Base-by-base conservation (phyloP, 2,797 vertebrate genomes). In the Typhlichthys eigenmanni region DNA sequence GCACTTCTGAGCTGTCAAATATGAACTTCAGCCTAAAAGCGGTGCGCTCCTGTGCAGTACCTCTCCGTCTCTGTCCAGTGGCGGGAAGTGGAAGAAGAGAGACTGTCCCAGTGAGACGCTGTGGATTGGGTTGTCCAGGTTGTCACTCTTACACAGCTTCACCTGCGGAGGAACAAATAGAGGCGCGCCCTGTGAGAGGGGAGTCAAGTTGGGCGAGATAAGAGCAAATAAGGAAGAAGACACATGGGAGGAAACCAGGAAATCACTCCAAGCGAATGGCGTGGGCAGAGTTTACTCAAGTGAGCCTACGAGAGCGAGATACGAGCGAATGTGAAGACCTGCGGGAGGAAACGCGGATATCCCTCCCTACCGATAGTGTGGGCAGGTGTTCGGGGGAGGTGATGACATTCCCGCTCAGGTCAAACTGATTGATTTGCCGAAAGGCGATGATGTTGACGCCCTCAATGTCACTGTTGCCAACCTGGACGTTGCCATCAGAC, bases 371-470 rank as follows among this genome's bases (percentile, higher is more conserved):
- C 89, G 95, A 96, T 17, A 99, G 89, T 0, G 96, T 96, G 55
- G 95, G 87, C 43, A 99, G 95, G 73, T 96, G 93, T 66, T 99
- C 98, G 0, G 95, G 92, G 47, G 94, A 92, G 0, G 96, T 97
- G 79, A 98, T 91, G 75, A 99, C 93, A 43, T 98, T 99, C 69
- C 97, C 98, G 53, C 96, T 99, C 53, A 99, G 89, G 82, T 99
- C 98, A 74, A 99, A 99, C 5, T 97, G 96, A 89, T 95, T 98
- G 76, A 98, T 99, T 88, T 98, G 97, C 74, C 97, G 93, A 88
- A 99, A 99, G 0, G 95, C 96, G 16, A 99, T 96, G 72, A 99
- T 98, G 85, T 97, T 98, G 66, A 98, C 85, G 1, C 96, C 95
- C 54, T 94, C 95, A 3, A 98, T 94, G 91, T 99, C 98, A 14